Evolutionary conservation across 2,797 vertebrate genomes (phyloP), one percentile per base, ranked within the genome.

Genomic region (Periparus ater): DNA sequence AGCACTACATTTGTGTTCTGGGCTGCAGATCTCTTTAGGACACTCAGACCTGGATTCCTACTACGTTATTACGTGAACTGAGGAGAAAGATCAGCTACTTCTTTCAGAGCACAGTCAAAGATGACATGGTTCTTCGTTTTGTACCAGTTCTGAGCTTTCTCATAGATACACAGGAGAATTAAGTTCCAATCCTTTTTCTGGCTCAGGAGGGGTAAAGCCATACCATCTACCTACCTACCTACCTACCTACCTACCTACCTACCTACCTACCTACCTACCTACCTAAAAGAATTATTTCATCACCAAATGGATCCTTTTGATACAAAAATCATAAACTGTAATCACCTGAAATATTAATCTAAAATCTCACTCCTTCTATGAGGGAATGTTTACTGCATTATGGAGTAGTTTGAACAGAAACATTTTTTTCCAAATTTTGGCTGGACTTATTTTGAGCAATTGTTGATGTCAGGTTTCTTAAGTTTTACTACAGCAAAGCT

Each of bases 171-270:
- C 17, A 70, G 13, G 21, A 83, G 14, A 73, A 50, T 27, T 5
- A 78, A 78, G 22, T 80, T 67, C 36, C 67, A 51, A 38, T 61
- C 14, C 4, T 44, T 65, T 71, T 15, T 36, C 26, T 57, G 32
- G 5, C 30, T 87, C 20, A 60, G 9, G 8, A 27, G 17, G 18
- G 25, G 4, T 73, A 76, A 91, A 76, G 13, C 15, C 22, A 19
- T 50, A 25, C 6, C 0, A 0, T 54, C 53, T 80, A 54, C 23
- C 19, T 44, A 57, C 32, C 3, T 38, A 79, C 42, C 6, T 20
- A 57, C 32, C 3, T 38, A 79, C 42, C 6, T 20, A 57, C 32
- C 3, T 38, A 79, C 42, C 6, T 20, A 57, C 32, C 3, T 38
- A 79, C 42, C 6, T 20, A 57, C 32, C 3, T 38, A 79, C 42